phyloP scores from a whole-genome alignment of 2,113 vertebrate genomes.

The Desmodus rotundus region DNA sequence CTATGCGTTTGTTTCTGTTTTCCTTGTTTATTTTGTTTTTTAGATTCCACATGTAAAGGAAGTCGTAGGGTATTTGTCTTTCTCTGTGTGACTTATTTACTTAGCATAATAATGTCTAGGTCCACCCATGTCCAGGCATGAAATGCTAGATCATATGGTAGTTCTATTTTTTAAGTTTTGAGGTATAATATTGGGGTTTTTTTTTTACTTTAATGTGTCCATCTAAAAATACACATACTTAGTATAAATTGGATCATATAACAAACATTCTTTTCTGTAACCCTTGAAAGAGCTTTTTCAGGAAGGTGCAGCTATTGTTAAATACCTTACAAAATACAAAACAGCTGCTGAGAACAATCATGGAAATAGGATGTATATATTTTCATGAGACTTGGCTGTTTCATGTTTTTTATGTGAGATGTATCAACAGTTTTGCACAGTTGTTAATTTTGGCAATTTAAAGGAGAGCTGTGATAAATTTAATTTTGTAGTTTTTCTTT shows the following conservation, averaged over 20 bases:
- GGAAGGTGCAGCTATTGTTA: neutral
- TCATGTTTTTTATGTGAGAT: neutral
- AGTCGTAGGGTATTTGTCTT: neutral
- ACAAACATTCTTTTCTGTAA: neutral
- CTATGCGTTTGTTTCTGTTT: too few relatives aligned
- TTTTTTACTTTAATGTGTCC: neutral
- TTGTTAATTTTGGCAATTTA: neutral
- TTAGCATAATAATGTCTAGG: neutral
- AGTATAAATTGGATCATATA: neutral
- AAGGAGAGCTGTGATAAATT: neutral
- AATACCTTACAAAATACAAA: neutral
- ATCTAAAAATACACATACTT: neutral
- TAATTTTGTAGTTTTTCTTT: conserved; percentile 11
- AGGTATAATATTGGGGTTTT: neutral
- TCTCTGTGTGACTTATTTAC: neutral
- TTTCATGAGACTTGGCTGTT: neutral
- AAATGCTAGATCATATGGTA: neutral
- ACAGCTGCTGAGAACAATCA: neutral
- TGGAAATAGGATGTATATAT: neutral
- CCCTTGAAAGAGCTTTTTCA: neutral
- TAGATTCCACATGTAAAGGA: neutral
- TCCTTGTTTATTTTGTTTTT: neutral
- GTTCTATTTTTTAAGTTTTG: neutral
- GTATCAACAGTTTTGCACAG: neutral
- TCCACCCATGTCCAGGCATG: neutral